phyloP scores from a whole-genome alignment of 2,888 invertebrate species.

The Chalcis sispes region DNA sequence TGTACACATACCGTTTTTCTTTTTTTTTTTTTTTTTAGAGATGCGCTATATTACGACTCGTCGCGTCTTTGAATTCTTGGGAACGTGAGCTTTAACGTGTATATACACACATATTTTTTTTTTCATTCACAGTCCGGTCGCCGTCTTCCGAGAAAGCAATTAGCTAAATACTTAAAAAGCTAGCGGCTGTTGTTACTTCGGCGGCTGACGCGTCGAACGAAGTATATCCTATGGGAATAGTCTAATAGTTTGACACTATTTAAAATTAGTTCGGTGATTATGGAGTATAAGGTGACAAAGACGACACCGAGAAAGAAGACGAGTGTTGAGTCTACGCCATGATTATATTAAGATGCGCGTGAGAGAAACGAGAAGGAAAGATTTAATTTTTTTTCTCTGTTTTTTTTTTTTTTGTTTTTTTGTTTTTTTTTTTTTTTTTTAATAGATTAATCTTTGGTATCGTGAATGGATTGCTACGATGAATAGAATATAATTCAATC shows the following conservation, averaged over 20 bases:
- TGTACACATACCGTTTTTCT: background rate
- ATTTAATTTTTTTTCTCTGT: too few species aligned
- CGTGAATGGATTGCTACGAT: too few species aligned
- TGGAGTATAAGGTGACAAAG: constrained; percentile 12
- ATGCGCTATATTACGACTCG: background rate
- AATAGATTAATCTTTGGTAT: too few species aligned
- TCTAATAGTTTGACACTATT: constrained; percentile 48
- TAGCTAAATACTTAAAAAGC: constrained; percentile 39
- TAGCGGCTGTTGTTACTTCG: too few species aligned
- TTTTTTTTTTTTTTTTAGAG: background rate
- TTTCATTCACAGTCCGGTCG: background rate
- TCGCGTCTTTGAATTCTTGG: background rate
- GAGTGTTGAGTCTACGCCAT: background rate
- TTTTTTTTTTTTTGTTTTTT: too few species aligned
- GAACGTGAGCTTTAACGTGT: too few species aligned
- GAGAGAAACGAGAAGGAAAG: too few species aligned
- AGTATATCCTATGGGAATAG: constrained; percentile 21
- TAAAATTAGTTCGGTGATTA: constrained; percentile 37
- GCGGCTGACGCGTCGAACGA: constrained; percentile 4
- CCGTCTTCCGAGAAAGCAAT: constrained; percentile 33
- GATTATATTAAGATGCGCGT: too few species aligned
- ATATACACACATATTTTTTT: constrained; percentile 1
- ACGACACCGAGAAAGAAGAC: background rate
- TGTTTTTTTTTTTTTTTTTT: too few species aligned
- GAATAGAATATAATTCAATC: too few species aligned